Evolutionary conservation across 1,140 invertebrate genomes (phyloP).

Genomic region (Penaeus indicus): DNA sequence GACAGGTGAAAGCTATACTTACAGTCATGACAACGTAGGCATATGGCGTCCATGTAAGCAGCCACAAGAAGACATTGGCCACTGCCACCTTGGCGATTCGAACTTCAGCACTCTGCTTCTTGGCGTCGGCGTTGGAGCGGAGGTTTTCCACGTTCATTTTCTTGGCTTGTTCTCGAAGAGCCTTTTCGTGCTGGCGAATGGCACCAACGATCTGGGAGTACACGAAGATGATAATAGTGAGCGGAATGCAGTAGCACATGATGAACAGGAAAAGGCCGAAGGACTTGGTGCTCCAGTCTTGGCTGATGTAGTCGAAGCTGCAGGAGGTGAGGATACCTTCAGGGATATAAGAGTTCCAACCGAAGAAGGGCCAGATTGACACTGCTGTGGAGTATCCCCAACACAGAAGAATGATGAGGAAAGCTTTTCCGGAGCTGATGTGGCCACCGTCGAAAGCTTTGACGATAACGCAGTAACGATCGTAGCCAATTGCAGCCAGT

Average conservation of each 20-base stretch:
- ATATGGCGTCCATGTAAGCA: conserved; percentile 71
- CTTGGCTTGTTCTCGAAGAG: conserved; percentile 70
- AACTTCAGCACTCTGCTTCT: conserved; percentile 64
- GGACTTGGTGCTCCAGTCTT: conserved; percentile 17
- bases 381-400: conserved; percentile 66
- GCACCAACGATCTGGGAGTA: conserved; percentile 72
- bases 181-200: conserved; percentile 71
- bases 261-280: conserved; percentile 64
- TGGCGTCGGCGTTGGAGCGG: conserved; percentile 66
- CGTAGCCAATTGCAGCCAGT: conserved; percentile 67
- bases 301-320: conserved; percentile 66
- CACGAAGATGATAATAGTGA: conserved; percentile 68
- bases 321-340: conserved; percentile 66
- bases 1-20: no score
- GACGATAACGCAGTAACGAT: conserved; percentile 69
- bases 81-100: conserved; percentile 70
- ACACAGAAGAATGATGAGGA: conserved; percentile 62
- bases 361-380: conserved; percentile 66
- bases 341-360: conserved; percentile 67
- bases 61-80: conserved; percentile 69
- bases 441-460: conserved; percentile 65
- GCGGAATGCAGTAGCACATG: conserved; percentile 62
- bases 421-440: conserved; percentile 63
- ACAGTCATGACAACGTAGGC: conserved; percentile 68
- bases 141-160: conserved; percentile 70